Conservation (phyloP, 2,113 vertebrate species). For the Gopherus flavomarginatus region DNA sequence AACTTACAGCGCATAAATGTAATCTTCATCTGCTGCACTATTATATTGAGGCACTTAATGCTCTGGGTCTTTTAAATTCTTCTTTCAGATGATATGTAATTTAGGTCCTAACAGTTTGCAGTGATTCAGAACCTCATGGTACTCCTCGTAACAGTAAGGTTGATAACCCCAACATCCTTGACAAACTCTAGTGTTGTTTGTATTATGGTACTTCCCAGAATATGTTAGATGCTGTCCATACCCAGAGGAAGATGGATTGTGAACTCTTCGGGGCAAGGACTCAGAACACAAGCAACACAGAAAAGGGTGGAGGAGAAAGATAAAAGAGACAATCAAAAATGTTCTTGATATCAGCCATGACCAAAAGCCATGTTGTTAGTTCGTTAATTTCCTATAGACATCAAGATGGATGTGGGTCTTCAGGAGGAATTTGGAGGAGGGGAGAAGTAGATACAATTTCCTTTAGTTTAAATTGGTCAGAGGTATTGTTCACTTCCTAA, state of each 20-base stretch:
- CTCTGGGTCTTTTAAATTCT: background rate
- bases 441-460: background rate
- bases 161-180: background rate
- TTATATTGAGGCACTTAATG: background rate
- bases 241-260: background rate
- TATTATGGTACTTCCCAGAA: background rate
- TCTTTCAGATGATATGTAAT: background rate
- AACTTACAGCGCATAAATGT: background rate
- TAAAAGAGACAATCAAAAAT: background rate
- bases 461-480: background rate
- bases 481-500: background rate
- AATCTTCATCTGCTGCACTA: background rate
- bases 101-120: background rate
- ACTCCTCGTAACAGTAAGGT: background rate
- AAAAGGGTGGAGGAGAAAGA: background rate
- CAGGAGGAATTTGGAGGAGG: background rate
- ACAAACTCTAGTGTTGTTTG: background rate
- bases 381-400: background rate
- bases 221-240: background rate
- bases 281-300: background rate
- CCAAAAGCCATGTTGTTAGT: background rate
- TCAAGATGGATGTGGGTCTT: background rate
- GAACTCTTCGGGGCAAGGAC: background rate
- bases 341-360: background rate
- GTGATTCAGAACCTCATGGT: background rate